Conservation (phyloP, 2,888 invertebrate species). For the Drosophila fungiperda region DNA sequence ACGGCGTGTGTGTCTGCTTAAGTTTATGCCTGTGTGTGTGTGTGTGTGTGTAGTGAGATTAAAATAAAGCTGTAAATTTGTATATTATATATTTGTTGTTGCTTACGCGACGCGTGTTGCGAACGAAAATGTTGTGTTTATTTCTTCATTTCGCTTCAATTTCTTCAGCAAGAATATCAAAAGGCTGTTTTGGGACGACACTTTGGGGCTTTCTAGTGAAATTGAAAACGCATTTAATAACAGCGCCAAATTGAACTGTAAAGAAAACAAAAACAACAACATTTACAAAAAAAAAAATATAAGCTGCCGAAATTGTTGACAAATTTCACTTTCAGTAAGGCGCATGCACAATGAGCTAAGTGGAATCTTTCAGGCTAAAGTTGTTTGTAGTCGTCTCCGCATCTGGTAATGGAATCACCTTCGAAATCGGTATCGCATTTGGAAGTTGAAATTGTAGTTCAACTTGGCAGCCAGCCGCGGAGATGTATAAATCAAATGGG, state of each 20-base stretch:
- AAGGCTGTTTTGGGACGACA: constrained; percentile 33
- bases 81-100: constrained; percentile 32
- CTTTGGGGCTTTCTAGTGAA: constrained; percentile 72
- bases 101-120: constrained; percentile 40
- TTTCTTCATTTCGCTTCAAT: constrained; percentile 63
- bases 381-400: constrained; percentile 6
- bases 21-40: constrained; percentile 2
- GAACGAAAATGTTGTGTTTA: constrained; percentile 53
- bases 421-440: constrained; percentile 5
- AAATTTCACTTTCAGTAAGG: constrained; percentile 71
- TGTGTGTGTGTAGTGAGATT: constrained; percentile 13
- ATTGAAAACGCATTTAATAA: constrained; percentile 78
- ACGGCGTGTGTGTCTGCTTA: constrained; percentile 16
- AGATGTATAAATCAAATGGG: constrained; percentile 34
- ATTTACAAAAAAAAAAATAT: background rate
- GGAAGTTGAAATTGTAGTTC: constrained; percentile 14
- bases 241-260: constrained; percentile 48
- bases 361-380: constrained; percentile 31
- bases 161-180: constrained; percentile 72
- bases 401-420: constrained; percentile 11
- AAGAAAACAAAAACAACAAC: constrained; percentile 29
- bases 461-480: background rate
- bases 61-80: constrained; percentile 1
- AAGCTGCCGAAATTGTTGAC: constrained; percentile 35
- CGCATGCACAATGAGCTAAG: constrained; percentile 28